These are phyloP conservation scores for Autographa gamma DNA, from an alignment of 2,888 invertebrate species.

Conservation along the genomic window DNA sequence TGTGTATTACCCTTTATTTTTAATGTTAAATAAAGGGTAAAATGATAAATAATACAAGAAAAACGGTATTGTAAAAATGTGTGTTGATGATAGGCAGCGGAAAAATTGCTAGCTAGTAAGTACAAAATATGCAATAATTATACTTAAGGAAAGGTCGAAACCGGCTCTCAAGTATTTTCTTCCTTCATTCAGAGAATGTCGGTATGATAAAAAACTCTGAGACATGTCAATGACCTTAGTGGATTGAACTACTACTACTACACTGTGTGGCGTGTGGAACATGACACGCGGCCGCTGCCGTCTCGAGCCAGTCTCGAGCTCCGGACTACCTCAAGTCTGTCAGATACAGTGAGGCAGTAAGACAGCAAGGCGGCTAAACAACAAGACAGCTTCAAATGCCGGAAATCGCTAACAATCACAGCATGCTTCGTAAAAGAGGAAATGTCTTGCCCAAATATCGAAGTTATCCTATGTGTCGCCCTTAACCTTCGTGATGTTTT, in stretches of 20 bases:
- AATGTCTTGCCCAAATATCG: no score
- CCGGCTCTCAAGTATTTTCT: not conserved
- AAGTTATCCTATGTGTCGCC: no score
- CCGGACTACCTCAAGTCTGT: not conserved
- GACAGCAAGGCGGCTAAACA: not conserved
- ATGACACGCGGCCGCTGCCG: not conserved
- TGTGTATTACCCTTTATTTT: no score
- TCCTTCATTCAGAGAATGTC: not conserved
- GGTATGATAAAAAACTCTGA: not conserved
- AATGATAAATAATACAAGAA: no score
- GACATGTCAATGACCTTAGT: slow-evolving; percentile 3
- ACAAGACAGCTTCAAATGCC: not conserved
- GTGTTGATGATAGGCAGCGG: no score
- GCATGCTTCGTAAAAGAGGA: not conserved
- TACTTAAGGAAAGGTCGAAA: not conserved
- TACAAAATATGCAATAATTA: not conserved
- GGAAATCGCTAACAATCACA: not conserved
- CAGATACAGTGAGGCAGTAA: not conserved
- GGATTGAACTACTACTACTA: no score
- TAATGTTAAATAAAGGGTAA: no score
- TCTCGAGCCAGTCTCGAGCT: not conserved
- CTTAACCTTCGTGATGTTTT: no score
- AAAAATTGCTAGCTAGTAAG: no score
- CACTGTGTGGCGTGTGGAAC: slow-evolving; percentile 1
- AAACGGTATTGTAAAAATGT: no score